Evolutionary conservation across 1,140 invertebrate species (phyloP).

Genomic region (Cherax quadricarinatus): DNA sequence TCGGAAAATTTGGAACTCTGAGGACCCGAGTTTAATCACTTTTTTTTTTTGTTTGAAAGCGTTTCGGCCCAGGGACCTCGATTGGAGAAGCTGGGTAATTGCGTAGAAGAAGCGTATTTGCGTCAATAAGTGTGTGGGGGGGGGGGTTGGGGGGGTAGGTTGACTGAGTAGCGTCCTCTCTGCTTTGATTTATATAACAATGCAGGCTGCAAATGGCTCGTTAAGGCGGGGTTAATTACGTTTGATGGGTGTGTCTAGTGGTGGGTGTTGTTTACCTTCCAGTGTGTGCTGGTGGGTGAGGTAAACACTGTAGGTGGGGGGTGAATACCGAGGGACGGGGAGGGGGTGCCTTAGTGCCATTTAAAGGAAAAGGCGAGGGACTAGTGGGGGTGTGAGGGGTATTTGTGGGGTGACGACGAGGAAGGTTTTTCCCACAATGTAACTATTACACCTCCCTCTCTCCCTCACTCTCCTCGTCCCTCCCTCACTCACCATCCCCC

Average conservation of each 20-base stretch:
- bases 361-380: neutral
- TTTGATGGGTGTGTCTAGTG: neutral
- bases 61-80: too few relatives aligned
- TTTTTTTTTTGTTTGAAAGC: too few relatives aligned
- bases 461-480: too few relatives aligned
- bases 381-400: neutral
- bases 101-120: too few relatives aligned
- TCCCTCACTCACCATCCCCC: too few relatives aligned
- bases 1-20: too few relatives aligned
- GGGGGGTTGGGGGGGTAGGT: neutral
- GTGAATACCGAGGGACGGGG: neutral
- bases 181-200: neutral
- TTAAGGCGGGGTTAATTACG: conserved; percentile 12
- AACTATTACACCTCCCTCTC: too few relatives aligned
- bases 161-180: neutral
- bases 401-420: neutral
- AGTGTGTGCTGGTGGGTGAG: neutral
- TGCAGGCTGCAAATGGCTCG: neutral
- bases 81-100: too few relatives aligned
- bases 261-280: neutral
- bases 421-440: too few relatives aligned
- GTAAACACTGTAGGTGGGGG: neutral
- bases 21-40: too few relatives aligned
- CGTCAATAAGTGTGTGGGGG: too few relatives aligned
- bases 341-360: neutral